A percentile compares a stretch with the other conserved stretches of the same genome.
Evolutionary conservation across 2,888 invertebrate species (phyloP).

Genomic region (Thereva nobilitata): DNA sequence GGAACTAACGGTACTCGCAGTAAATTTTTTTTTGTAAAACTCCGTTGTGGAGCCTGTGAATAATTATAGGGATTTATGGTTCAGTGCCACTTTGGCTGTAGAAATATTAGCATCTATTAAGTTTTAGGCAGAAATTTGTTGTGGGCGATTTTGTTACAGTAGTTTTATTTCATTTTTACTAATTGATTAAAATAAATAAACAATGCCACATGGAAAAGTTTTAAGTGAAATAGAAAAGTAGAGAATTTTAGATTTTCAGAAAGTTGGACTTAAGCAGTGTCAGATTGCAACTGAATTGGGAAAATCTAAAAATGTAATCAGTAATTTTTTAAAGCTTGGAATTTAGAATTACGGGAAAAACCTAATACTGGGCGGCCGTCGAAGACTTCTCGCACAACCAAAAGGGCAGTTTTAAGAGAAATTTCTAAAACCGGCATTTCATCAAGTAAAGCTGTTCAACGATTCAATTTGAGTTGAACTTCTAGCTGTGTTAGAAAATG

Average conservation of each 20-base stretch:
- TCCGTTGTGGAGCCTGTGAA: no score
- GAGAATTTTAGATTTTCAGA: background rate
- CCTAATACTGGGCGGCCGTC: background rate
- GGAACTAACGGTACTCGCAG: no score
- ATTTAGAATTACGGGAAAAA: conserved; percentile 1
- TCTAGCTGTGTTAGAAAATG: background rate
- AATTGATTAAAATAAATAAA: background rate
- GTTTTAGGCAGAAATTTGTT: no score
- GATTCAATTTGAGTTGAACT: background rate
- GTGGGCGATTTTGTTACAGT: no score
- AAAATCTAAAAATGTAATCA: background rate
- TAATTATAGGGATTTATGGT: no score
- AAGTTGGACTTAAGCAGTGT: background rate
- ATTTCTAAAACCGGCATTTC: background rate
- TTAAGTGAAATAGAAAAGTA: background rate
- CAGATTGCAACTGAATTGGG: no score
- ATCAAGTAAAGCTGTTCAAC: background rate
- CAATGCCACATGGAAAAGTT: conserved; percentile 3
- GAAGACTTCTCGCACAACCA: background rate
- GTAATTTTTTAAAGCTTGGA: background rate
- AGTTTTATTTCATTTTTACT: background rate
- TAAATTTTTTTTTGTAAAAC: no score
- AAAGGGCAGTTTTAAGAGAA: conserved; percentile 2
- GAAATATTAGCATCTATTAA: no score
- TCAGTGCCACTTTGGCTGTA: no score